Conservation (phyloP, 1,140 invertebrate species). For the Hylaeus anthracinus region DNA sequence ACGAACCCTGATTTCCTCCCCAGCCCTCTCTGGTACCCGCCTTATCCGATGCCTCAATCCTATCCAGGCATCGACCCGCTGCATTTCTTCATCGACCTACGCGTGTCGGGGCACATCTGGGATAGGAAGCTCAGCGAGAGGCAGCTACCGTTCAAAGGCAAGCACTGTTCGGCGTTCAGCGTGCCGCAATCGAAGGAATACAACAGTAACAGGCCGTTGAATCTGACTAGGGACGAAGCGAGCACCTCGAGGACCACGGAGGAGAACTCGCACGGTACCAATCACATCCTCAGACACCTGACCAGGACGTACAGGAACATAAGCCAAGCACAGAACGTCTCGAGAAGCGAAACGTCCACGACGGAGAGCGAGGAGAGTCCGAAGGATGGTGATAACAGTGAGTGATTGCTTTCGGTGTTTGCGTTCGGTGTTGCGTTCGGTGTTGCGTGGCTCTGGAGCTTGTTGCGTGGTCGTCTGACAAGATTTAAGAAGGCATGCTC, state of each 20-base stretch:
- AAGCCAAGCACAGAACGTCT: conserved; percentile 39
- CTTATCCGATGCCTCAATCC: conserved; percentile 84
- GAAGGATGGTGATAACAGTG: conserved; percentile 47
- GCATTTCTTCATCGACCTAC: conserved; percentile 90
- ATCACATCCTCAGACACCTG: conserved; percentile 80
- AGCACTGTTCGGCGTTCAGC: conserved; percentile 80
- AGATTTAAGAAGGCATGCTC: no score
- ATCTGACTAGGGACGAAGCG: conserved; percentile 72
- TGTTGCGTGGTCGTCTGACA: no score
- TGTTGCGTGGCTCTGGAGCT: no score
- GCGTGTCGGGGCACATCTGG: conserved; percentile 90
- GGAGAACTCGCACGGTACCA: conserved; percentile 72
- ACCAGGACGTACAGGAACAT: conserved; percentile 70
- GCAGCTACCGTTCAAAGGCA: conserved; percentile 74
- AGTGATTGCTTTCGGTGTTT: neutral
- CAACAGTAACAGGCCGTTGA: conserved; percentile 71
- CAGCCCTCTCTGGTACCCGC: conserved; percentile 88
- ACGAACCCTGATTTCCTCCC: conserved; percentile 80
- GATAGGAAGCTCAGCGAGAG: conserved; percentile 83
- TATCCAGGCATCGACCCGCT: conserved; percentile 89
- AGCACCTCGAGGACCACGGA: conserved; percentile 58
- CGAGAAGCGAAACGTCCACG: conserved; percentile 29
- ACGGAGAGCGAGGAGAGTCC: conserved; percentile 46
- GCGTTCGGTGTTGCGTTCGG: no score
- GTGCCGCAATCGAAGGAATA: conserved; percentile 79